Base-by-base conservation (phyloP, 2,888 invertebrate genomes). In the Blera fallax region DNA sequence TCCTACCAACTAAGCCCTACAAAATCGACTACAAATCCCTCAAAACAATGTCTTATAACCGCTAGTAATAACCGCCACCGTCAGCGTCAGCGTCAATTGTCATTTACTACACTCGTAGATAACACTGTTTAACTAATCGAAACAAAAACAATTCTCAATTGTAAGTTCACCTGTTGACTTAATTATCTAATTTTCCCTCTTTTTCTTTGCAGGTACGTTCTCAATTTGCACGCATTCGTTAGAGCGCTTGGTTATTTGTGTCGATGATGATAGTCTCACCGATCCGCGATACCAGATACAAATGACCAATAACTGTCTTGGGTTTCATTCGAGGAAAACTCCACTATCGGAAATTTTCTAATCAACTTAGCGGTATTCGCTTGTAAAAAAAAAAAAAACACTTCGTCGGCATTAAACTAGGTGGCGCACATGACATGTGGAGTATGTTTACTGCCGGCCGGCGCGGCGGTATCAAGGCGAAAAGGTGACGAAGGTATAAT, bases 401-500 rank as follows among this genome's bases (percentile, higher is more conserved):
- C 73, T 32, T 50, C 43, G 34, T 60, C 58, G 48, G 79, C 79
- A 60, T 3, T 67, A 56, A 65, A 76, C 56, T 50, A 56, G 58
- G 50, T 48, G 65, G 65, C 56, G 60, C 50, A 77, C 60, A 77
- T 50, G 60, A 60, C 69, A 69, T 64, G 40, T 74, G 50, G 50
- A 27, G 24, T 18, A 50, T 45, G 16, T 50, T 10, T n/a, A 40
- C n/a, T 50, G 11, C 56, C 32, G 60, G 52, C 45, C 32, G 78
- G 10, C 50, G 29, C 10, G 16, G 16, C 27, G 52, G 62, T 70
- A 76, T 81, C 74, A 81, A 76, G 58, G 81, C 69, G 48, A 81
- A 76, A 58, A 81, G 81, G 81, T 81, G 76, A 81, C 76, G 54
- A 81, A 76, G 52, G 81, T 81, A 62, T 81, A 81, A 70, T 76